Evolutionary conservation across 2,797 vertebrate genomes (phyloP).

Genomic region (Clarias pachynema): DNA sequence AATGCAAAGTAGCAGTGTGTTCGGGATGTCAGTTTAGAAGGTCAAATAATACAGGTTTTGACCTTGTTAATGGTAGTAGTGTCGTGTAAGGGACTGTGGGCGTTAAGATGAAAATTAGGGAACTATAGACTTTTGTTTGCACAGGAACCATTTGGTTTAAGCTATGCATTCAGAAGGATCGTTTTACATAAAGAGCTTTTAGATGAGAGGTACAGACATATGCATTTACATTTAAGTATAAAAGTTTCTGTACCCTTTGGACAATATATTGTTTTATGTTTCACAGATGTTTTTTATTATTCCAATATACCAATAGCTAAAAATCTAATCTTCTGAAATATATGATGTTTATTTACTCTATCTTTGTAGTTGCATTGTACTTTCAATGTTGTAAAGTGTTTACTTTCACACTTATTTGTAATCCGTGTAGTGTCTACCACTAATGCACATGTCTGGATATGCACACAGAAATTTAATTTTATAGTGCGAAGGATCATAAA

Average conservation of each 20-base stretch:
- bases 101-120: conserved; percentile 16
- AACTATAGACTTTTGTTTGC: not conserved
- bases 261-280: not conserved
- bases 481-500: not conserved
- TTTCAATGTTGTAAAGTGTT: too few relatives aligned
- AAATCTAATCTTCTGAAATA: not conserved
- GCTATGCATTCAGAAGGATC: not conserved
- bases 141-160: not conserved
- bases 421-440: not conserved
- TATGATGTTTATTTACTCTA: not conserved
- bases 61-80: not conserved
- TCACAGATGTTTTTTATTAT: not conserved
- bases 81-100: not conserved
- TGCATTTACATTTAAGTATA: not conserved
- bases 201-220: not conserved
- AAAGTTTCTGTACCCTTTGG: not conserved
- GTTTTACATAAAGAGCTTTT: not conserved
- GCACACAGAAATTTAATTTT: not conserved
- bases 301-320: not conserved
- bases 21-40: not conserved
- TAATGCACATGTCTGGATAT: not conserved
- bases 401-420: not conserved
- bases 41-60: not conserved
- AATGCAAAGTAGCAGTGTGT: not conserved
- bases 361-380: not conserved